phyloP scores from a whole-genome alignment of 2,113 vertebrate genomes.

The Macquaria ambigua region DNA sequence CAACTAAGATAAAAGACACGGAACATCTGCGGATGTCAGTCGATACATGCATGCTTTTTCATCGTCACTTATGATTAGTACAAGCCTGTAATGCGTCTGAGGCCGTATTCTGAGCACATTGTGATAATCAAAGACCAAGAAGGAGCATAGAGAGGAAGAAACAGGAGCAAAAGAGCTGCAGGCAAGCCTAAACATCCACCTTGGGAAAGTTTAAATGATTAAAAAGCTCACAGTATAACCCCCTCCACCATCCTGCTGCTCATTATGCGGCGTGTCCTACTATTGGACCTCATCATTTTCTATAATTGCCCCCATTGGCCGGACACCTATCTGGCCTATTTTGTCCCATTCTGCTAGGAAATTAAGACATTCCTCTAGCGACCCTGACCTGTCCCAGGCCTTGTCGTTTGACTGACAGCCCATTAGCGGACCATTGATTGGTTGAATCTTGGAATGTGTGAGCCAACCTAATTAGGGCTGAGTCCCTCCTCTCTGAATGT shows the following conservation, averaged over 20 bases:
- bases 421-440: slow-evolving; percentile 81
- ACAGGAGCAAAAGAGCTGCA: slow-evolving; percentile 10
- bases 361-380: slow-evolving; percentile 72
- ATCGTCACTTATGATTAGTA: slow-evolving; percentile 3
- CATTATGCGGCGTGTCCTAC: slow-evolving; percentile 62
- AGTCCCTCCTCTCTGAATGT: slow-evolving; percentile 74
- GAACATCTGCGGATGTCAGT: slow-evolving; percentile 18
- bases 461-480: slow-evolving; percentile 72
- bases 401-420: slow-evolving; percentile 77
- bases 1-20: slow-evolving; percentile 19
- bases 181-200: slow-evolving; percentile 49
- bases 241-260: slow-evolving; percentile 42
- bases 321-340: slow-evolving; percentile 60
- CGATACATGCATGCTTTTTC: background rate
- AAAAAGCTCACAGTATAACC: slow-evolving; percentile 41
- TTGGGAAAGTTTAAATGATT: slow-evolving; percentile 71
- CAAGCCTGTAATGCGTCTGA: slow-evolving; percentile 1
- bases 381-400: slow-evolving; percentile 78
- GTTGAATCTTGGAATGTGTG: slow-evolving; percentile 67
- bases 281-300: slow-evolving; percentile 74
- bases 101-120: background rate
- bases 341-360: slow-evolving; percentile 68
- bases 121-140: slow-evolving; percentile 32
- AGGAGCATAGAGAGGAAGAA: background rate
- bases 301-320: slow-evolving; percentile 74